These are phyloP conservation scores for Stenoptilia bipunctidactyla DNA, from an alignment of 2,888 invertebrate species.

Conservation along the genomic window DNA sequence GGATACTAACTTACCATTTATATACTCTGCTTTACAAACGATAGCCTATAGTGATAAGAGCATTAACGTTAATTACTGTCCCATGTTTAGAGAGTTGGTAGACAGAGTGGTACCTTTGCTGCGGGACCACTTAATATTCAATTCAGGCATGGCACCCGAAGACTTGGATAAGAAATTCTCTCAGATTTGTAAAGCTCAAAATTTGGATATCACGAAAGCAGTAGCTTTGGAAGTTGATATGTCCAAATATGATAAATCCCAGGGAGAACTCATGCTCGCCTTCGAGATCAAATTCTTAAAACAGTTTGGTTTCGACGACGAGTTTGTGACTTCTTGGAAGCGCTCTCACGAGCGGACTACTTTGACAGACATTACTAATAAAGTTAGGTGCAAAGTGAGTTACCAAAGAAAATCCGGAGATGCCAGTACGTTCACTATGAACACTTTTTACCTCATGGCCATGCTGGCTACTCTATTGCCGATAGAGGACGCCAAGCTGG, in stretches of 20 bases:
- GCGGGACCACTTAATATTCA: neutral
- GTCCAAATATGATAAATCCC: neutral
- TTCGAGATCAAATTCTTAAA: neutral
- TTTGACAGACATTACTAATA: neutral
- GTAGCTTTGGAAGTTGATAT: neutral
- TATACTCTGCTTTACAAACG: neutral
- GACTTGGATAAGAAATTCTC: neutral
- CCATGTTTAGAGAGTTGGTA: neutral
- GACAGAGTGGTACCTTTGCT: neutral
- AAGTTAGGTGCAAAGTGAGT: neutral
- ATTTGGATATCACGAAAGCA: neutral
- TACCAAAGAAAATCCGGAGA: neutral
- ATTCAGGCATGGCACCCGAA: neutral
- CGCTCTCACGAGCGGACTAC: neutral
- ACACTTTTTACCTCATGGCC: neutral
- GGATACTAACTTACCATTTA: neutral
- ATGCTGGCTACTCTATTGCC: too few species aligned
- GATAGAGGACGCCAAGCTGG: too few species aligned
- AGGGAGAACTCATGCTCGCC: neutral
- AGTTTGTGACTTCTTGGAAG: too few species aligned
- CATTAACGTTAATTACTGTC: neutral
- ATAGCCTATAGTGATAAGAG: neutral
- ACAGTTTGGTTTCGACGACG: neutral
- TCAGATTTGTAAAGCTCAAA: neutral
- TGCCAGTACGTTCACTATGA: neutral